Percentiles rank a stretch among this genome's conserved stretches.
Evolutionary conservation across 1,140 invertebrate species (phyloP).

Genomic region (Cherax destructor): DNA sequence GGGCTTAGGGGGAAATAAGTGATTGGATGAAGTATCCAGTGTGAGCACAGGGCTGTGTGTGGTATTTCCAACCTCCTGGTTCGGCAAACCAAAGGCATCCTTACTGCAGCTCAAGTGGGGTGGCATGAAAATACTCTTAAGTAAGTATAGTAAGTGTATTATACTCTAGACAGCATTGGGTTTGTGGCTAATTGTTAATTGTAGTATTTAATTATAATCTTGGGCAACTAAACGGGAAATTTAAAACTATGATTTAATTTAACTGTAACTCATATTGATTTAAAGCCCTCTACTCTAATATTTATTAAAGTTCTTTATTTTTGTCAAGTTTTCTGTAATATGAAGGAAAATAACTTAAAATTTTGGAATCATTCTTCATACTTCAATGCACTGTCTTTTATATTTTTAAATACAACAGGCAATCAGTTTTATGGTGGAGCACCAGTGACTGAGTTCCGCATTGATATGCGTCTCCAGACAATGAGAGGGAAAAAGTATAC

Average conservation of each 20-base stretch:
- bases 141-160: no score
- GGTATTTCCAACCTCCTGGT: conserved; percentile 81
- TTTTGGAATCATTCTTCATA: conserved; percentile 2
- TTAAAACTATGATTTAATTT: no score
- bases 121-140: no score
- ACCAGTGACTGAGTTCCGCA: conserved; percentile 84
- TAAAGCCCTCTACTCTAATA: no score
- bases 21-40: conserved; percentile 83
- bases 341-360: not conserved
- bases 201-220: no score
- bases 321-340: no score
- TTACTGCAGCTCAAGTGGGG: conserved; percentile 81
- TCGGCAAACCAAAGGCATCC: conserved; percentile 84
- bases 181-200: no score
- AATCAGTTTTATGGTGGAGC: conserved; percentile 72
- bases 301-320: no score
- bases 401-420: conserved; percentile 35
- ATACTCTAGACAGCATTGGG: no score
- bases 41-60: conserved; percentile 85
- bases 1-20: conserved; percentile 84
- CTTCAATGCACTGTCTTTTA: not conserved
- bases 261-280: no score
- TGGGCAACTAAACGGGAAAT: no score
- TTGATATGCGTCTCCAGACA: conserved; percentile 80
- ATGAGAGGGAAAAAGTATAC: conserved; percentile 80